phyloP scores from a whole-genome alignment of 35 echinoderm and acorn worm genomes.

The Diadema setosum region DNA sequence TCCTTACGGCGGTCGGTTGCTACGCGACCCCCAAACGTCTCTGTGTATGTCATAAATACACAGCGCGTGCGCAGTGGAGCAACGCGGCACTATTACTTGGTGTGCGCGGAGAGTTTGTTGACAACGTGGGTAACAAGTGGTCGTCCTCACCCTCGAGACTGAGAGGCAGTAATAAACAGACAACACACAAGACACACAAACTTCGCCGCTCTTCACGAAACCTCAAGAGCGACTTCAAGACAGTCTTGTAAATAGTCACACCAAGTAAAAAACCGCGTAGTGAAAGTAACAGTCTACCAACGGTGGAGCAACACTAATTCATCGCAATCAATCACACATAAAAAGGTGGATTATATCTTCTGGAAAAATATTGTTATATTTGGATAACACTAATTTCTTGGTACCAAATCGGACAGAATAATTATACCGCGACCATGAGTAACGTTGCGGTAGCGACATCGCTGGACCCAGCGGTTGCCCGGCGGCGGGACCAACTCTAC shows the following conservation, averaged over 20 bases:
- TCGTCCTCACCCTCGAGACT: not conserved
- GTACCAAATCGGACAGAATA: not conserved
- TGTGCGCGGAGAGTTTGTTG: not conserved
- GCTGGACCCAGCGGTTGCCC: slow-evolving; percentile 4
- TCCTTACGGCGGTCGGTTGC: not conserved
- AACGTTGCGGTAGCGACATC: not conserved
- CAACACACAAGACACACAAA: not conserved
- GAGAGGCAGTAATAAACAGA: not conserved
- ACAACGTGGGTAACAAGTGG: slow-evolving; percentile 20
- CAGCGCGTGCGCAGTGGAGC: slow-evolving; percentile 1
- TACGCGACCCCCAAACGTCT: not conserved
- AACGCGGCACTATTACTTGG: not conserved
- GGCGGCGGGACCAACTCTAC: not conserved
- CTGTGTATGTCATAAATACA: not conserved
- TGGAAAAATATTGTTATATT: not conserved
- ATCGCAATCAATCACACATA: not conserved
- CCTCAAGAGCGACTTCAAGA: not conserved
- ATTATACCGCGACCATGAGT: not conserved
- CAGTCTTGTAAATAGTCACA: not conserved
- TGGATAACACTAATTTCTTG: not conserved
- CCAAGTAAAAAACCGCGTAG: too few species aligned
- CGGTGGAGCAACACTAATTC: too few species aligned
- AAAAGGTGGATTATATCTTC: not conserved
- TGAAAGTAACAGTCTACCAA: too few species aligned
- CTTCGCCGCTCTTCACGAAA: not conserved